A percentile compares a stretch with the other conserved stretches of the same genome.
phyloP scores from a whole-genome alignment of 1,140 invertebrate species.

The Ostrea edulis region DNA sequence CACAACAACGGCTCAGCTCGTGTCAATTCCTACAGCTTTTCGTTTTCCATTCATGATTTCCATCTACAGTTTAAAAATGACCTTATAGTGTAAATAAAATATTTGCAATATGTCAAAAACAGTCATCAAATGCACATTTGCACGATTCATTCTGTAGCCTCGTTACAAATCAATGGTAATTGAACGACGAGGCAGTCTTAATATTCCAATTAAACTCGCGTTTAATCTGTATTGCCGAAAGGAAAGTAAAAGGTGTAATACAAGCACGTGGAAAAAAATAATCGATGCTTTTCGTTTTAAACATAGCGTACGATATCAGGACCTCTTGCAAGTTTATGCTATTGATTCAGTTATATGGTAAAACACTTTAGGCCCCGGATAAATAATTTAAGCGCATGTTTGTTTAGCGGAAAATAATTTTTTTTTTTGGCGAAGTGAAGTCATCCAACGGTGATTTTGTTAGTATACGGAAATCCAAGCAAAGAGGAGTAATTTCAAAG shows the following conservation, averaged over 20 bases:
- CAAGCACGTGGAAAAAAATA: conserved; percentile 4
- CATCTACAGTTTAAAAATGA: background rate
- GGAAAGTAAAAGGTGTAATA: conserved; percentile 23
- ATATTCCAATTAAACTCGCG: conserved; percentile 38
- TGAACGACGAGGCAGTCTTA: background rate
- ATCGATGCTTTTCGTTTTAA: conserved; percentile 34
- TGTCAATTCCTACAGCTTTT: too few species aligned
- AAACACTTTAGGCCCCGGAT: background rate
- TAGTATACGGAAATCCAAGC: background rate
- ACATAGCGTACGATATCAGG: conserved; percentile 19
- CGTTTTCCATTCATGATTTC: too few species aligned
- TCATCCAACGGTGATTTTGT: background rate
- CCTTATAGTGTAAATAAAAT: background rate
- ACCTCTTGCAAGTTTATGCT: background rate
- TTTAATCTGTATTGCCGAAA: conserved; percentile 25
- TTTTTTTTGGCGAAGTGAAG: background rate
- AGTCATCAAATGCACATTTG: background rate
- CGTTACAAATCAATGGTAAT: conserved; percentile 33
- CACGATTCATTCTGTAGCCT: background rate
- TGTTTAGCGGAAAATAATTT: conserved; percentile 2
- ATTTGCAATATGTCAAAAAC: conserved; percentile 10
- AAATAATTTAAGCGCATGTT: conserved; percentile 22
- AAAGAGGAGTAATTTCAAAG: background rate
- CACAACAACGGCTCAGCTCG: too few species aligned
- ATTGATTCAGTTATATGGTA: conserved; percentile 30